Conservation (phyloP, 2,888 invertebrate genomes). For the Argyresthia albistria region DNA sequence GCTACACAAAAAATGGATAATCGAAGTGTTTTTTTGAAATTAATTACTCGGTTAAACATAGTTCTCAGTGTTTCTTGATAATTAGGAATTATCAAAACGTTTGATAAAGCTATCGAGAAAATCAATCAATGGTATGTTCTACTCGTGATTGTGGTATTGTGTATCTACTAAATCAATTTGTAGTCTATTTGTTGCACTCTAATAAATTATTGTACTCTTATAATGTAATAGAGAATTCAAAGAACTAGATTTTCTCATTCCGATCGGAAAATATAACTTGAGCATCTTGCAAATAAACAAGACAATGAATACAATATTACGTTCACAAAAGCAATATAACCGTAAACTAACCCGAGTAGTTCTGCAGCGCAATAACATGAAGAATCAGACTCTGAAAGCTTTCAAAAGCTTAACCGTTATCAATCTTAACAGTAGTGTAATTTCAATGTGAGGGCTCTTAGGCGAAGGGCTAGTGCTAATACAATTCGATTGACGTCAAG, state of each 20-base stretch:
- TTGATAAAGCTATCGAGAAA: no score
- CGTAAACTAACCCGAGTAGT: neutral
- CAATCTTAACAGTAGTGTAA: slow-evolving; percentile 2
- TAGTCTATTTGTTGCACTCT: no score
- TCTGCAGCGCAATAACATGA: neutral
- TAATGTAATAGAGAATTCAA: neutral
- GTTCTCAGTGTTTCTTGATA: no score
- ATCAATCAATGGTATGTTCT: no score
- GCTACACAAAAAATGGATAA: no score
- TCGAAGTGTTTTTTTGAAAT: no score
- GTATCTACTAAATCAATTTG: no score
- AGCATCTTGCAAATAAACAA: neutral
- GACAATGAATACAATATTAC: neutral
- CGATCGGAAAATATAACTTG: no score
- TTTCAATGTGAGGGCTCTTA: neutral
- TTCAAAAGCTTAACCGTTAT: neutral
- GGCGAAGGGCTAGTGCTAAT: neutral
- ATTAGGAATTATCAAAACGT: no score
- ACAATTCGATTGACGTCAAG: slow-evolving; percentile 1
- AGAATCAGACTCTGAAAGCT: neutral
- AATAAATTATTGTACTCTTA: no score
- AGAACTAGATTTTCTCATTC: neutral
- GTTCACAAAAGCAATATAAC: neutral
- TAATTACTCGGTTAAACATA: neutral
- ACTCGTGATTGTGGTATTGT: no score